Evolutionary conservation across 2,113 vertebrate species (phyloP), one percentile per base, ranked within the genome.

Genomic region (Rhegmatorhina hoffmannsi): DNA sequence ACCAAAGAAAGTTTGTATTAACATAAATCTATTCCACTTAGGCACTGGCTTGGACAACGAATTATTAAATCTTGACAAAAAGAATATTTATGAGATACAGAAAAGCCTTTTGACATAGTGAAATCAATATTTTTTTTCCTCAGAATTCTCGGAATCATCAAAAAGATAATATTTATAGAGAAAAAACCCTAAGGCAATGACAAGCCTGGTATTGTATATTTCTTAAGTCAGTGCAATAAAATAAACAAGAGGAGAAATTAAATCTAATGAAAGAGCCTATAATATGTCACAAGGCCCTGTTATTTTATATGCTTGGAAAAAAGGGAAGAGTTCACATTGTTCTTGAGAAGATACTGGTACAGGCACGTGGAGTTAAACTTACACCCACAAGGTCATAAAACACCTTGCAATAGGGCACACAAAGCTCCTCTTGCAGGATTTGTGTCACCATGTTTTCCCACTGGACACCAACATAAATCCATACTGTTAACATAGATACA

Each of bases 11-110:
- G n/a, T 94, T 82, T 94, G 60, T 87, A 95, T 96, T 95, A 95
- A 91, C 83, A 89, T 95, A 97, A 96, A 97, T 97, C 96, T 95
- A 90, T 95, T 96, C 89, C 77, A 95, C 74, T 95, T 94, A 95
- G 92, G 92, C 88, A 91, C 47, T 80, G 55, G 73, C 94, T 96
- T 89, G 28, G 78, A 91, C 69, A 91, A 96, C 14, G 31, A 94
- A 96, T 94, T 78, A 96, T 87, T 95, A 96, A 66, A 95, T 66
- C 75, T 78, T 95, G 56, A 97, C 97, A 97, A 95, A 92, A 97
- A 92, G 84, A 96, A 38, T 97, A 97, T 95, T 97, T 95, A 94
- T 84, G 84, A 87, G 82, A 59, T 66, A 67, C 19, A 77, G 84
- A 89, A 97, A 82, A 96, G 82, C 67, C 91, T 95, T 98, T 66